These are phyloP conservation scores for Trichoplusia ni DNA, from an alignment of 1,140 invertebrate species.

Conservation along the genomic window DNA sequence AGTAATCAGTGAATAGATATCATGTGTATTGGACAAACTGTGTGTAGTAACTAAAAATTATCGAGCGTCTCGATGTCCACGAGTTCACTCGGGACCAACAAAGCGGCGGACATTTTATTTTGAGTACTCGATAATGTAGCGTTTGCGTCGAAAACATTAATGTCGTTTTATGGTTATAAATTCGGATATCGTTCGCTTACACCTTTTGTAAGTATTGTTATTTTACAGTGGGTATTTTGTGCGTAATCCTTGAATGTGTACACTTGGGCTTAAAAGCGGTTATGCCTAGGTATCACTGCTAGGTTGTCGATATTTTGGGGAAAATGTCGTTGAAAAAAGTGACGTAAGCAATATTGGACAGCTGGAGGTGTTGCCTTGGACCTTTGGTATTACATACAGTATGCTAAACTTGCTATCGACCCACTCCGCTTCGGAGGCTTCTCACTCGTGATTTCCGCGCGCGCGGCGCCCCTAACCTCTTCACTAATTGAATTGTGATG, in stretches of 20 bases:
- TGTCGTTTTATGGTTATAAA: constrained; percentile 79
- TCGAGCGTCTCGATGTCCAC: constrained; percentile 79
- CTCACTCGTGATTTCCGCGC: constrained; percentile 74
- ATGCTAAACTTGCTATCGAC: constrained; percentile 69
- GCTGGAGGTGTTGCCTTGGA: constrained; percentile 47
- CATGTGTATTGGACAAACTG: constrained; percentile 70
- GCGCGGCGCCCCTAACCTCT: constrained; percentile 80
- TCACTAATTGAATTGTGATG: constrained; percentile 76
- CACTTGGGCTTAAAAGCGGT: constrained; percentile 62
- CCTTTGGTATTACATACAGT: constrained; percentile 60
- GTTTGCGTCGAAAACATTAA: constrained; percentile 81
- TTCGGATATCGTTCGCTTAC: constrained; percentile 78
- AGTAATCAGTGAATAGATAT: constrained; percentile 68
- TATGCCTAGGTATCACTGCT: constrained; percentile 69
- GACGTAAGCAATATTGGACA: constrained; percentile 72
- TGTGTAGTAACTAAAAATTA: constrained; percentile 69
- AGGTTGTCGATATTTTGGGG: constrained; percentile 72
- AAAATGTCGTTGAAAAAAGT: constrained; percentile 72
- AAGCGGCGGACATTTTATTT: constrained; percentile 83
- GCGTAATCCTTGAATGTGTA: constrained; percentile 51
- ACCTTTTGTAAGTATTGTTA: constrained; percentile 79
- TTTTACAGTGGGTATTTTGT: constrained; percentile 54
- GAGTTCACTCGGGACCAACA: constrained; percentile 81
- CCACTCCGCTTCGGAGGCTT: constrained; percentile 72
- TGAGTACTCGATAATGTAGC: constrained; percentile 82